Conservation (phyloP, 2,888 invertebrate species). For the Microplitis manilae region DNA sequence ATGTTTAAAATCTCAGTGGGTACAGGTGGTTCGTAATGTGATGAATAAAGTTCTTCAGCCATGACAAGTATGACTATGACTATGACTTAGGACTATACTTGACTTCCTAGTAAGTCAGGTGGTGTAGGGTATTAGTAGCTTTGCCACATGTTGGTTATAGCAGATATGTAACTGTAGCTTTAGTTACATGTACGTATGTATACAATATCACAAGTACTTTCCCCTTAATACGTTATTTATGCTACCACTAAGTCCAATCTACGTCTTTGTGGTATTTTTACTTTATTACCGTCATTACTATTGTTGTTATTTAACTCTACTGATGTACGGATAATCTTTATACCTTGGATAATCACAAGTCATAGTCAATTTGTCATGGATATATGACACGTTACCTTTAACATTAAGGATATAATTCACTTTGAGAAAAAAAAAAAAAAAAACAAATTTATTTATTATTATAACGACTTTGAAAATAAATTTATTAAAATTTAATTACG, state of each 20-base stretch:
- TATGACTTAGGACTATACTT: conserved; percentile 51
- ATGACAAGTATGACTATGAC: conserved; percentile 10
- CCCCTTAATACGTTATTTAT: neutral
- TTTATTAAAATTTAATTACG: too few relatives aligned
- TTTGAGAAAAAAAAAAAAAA: too few relatives aligned
- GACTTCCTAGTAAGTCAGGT: neutral
- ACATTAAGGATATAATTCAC: neutral
- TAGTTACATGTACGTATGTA: neutral
- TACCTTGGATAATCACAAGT: neutral
- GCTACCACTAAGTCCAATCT: neutral
- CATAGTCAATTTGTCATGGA: conserved; percentile 28
- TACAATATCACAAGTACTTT: conserved; percentile 6
- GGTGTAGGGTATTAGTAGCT: conserved; percentile 44
- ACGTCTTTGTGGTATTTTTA: conserved; percentile 3
- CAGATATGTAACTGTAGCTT: conserved; percentile 56
- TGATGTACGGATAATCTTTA: conserved; percentile 18
- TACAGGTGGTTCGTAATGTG: conserved; percentile 18
- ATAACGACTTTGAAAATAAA: too few relatives aligned
- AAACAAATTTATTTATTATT: too few relatives aligned
- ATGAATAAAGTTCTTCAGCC: conserved; percentile 18
- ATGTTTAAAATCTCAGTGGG: neutral
- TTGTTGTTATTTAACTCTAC: conserved; percentile 3
- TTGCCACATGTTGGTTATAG: conserved; percentile 54
- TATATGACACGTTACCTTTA: conserved; percentile 1
- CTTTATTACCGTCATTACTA: neutral